Evolutionary conservation across 2,113 vertebrate species (phyloP), one percentile per base, ranked within the genome.

Genomic region (Arvicanthis niloticus): DNA sequence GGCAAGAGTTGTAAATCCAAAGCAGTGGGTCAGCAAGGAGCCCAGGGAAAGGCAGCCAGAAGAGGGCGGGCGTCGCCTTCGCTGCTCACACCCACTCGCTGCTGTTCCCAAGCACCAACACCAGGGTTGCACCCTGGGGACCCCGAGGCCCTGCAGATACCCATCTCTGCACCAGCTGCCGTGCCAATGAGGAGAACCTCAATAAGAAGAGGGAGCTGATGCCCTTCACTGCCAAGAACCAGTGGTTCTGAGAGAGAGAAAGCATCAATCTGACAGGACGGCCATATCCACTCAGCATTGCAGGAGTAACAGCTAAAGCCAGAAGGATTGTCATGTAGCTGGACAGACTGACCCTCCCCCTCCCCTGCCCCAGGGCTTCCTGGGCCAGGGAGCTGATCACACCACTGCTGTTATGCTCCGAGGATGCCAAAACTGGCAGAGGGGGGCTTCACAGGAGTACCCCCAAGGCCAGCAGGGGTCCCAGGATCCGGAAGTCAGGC

Each of bases 171-270:
- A 51, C 73, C 48, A 76, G 31, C 65, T 89, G 78, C 72, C 1
- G 5, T 2, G 37, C 40, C 45, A 37, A 19, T 0, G 0, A 4
- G 8, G n/a, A 19, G 2, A 21, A 26, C 77, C 48, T 51, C 3
- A 7, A 0, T 0, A 0, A 3, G 42, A 34, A 19, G 4, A 24
- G 29, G 16, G 34, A 58, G 19, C 16, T 0, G 7, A 40, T 0
- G 48, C 29, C 22, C 12, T 77, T 10, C 22, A 0, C 56, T 2
- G 0, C 87, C 24, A 8, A 17, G 24, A 72, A 56, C 45, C 22
- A 22, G 8, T 0, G 7, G 24, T 67, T 40, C 45, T 58, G 16
- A 21, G 15, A 48, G 15, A 48, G 16, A 15, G 67, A 81, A 11
- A 58, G 68, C 3, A 1, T 68, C 67, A 17, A 15, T 78, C 22